Evolutionary conservation across 2,888 invertebrate genomes (phyloP).

Genomic region (Acanthacorydalis orientalis): DNA sequence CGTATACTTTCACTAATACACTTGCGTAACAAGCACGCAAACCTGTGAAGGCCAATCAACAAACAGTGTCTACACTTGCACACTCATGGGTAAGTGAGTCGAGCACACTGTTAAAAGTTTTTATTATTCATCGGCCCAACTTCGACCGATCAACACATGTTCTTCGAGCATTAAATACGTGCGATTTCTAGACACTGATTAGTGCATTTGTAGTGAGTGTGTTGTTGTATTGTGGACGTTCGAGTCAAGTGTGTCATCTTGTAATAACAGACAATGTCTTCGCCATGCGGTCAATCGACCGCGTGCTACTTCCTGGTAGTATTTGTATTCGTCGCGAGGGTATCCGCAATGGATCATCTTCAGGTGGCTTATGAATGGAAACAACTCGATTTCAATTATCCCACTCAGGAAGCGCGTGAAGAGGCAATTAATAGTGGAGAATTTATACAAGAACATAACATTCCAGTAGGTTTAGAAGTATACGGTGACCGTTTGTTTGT

Average conservation of each 20-base stretch:
- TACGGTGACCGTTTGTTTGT: slow-evolving; percentile 49
- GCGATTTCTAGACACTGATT: too few species aligned
- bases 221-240: too few species aligned
- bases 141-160: neutral
- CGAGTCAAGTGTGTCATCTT: too few species aligned
- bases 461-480: slow-evolving; percentile 60
- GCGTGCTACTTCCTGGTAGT: slow-evolving; percentile 1
- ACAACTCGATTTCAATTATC: slow-evolving; percentile 51
- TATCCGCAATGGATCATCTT: slow-evolving; percentile 42
- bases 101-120: neutral
- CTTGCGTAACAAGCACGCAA: slow-evolving; percentile 4
- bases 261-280: neutral
- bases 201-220: too few species aligned
- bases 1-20: slow-evolving; percentile 5
- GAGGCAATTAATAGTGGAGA: slow-evolving; percentile 38
- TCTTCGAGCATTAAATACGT: too few species aligned
- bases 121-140: neutral
- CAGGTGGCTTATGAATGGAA: slow-evolving; percentile 57
- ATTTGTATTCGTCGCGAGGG: neutral
- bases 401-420: slow-evolving; percentile 33
- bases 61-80: neutral
- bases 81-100: neutral
- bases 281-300: slow-evolving; percentile 2
- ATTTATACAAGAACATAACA: slow-evolving; percentile 52
- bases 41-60: slow-evolving; percentile 2